Evolutionary conservation across 1,140 invertebrate species (phyloP).

Genomic region (Augochlora pura): DNA sequence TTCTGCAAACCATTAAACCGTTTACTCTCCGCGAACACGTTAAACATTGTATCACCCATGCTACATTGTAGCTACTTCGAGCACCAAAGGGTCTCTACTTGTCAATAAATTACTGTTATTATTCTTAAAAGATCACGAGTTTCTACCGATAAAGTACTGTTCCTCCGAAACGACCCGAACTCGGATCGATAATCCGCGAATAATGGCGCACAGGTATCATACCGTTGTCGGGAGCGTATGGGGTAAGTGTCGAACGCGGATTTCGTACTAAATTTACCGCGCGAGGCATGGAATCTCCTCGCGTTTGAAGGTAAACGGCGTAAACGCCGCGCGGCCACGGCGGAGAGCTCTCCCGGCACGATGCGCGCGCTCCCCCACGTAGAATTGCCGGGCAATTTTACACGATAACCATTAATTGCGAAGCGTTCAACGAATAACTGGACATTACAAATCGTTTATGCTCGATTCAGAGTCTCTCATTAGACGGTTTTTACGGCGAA

Average conservation of each 20-base stretch:
- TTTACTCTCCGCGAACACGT: too few species aligned
- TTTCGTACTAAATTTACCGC: neutral
- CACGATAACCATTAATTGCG: conserved; percentile 67
- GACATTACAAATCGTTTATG: conserved; percentile 64
- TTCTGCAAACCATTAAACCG: too few species aligned
- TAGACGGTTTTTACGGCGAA: conserved; percentile 52
- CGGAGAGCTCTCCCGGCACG: neutral
- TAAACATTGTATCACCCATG: too few species aligned
- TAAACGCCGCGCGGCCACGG: too few species aligned
- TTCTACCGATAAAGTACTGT: too few species aligned
- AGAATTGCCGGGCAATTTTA: conserved; percentile 44
- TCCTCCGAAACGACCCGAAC: too few species aligned
- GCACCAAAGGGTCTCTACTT: too few species aligned
- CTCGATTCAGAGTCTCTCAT: conserved; percentile 49
- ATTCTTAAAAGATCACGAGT: too few species aligned
- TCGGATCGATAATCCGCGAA: too few species aligned
- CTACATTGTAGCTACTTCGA: too few species aligned
- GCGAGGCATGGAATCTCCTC: neutral
- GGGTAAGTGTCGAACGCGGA: neutral
- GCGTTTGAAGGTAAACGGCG: neutral
- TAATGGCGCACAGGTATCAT: too few species aligned
- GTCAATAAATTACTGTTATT: too few species aligned
- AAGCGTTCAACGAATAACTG: conserved; percentile 55
- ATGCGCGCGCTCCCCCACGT: conserved; percentile 13
- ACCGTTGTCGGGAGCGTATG: neutral